phyloP scores from a whole-genome alignment of 1,140 invertebrate genomes.

The Carposina sasakii region DNA sequence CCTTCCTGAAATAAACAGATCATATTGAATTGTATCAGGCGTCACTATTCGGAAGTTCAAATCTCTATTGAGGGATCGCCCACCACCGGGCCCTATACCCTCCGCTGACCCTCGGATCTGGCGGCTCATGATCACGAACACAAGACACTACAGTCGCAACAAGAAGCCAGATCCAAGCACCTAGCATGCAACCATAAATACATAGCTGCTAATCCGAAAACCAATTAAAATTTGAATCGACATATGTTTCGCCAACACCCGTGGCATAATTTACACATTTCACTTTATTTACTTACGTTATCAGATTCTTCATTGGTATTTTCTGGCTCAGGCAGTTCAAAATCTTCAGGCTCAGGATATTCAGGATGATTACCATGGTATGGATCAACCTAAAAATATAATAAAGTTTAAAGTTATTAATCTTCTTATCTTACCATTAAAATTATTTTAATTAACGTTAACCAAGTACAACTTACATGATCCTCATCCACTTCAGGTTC shows the following conservation, averaged over 20 bases:
- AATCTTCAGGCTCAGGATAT: constrained; percentile 84
- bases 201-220: too few relatives aligned
- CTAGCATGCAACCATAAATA: too few relatives aligned
- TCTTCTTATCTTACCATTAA: not conserved
- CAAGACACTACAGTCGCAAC: too few relatives aligned
- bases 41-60: too few relatives aligned
- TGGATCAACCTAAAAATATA: constrained; percentile 77
- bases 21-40: too few relatives aligned
- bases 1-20: constrained; percentile 58
- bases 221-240: too few relatives aligned
- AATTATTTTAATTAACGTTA: not conserved
- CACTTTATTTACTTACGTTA: constrained; percentile 46
- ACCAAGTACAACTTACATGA: constrained; percentile 67
- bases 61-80: too few relatives aligned
- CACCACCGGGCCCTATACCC: too few relatives aligned
- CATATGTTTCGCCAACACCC: too few relatives aligned
- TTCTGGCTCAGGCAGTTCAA: constrained; percentile 90
- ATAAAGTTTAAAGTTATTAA: not conserved
- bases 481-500: constrained; percentile 86
- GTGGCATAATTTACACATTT: not conserved
- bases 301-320: constrained; percentile 81
- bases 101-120: too few relatives aligned
- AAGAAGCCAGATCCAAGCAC: too few relatives aligned
- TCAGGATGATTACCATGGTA: constrained; percentile 86
- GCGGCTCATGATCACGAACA: too few relatives aligned